Conservation (phyloP, 2,797 vertebrate genomes). For the Podargus strigoides region DNA sequence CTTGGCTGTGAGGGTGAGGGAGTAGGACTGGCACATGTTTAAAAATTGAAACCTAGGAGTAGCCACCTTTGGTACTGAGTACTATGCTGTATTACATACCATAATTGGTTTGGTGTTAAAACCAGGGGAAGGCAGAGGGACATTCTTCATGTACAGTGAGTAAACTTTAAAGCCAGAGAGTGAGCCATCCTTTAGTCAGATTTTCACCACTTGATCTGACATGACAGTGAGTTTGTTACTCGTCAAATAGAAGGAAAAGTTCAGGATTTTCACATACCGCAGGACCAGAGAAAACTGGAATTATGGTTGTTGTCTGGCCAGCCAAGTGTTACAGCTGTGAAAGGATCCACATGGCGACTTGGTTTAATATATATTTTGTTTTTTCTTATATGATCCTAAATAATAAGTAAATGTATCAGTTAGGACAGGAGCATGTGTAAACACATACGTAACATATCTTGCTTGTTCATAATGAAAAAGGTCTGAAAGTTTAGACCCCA, state of each 20-base stretch:
- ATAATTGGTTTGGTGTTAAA: background rate
- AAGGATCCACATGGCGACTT: slow-evolving; percentile 57
- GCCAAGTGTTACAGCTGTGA: slow-evolving; percentile 59
- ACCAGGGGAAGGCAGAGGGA: background rate
- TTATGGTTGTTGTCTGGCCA: slow-evolving; percentile 53
- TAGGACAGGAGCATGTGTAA: background rate
- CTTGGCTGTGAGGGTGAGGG: background rate
- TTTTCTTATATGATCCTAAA: slow-evolving; percentile 43
- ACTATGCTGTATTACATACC: background rate
- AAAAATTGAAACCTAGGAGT: background rate
- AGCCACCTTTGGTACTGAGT: background rate
- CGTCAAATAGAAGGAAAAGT: background rate
- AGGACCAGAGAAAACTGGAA: slow-evolving; percentile 68
- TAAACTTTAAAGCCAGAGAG: background rate
- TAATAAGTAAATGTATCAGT: background rate
- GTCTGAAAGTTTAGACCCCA: background rate
- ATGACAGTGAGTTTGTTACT: background rate
- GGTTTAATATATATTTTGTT: slow-evolving; percentile 55
- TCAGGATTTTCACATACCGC: slow-evolving; percentile 62
- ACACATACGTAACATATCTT: accelerated
- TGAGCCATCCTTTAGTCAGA: background rate
- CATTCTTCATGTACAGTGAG: background rate
- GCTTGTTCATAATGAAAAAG: background rate
- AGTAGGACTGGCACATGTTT: background rate
- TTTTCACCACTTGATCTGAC: background rate